phyloP scores from a whole-genome alignment of 2,797 vertebrate genomes.

The Myripristis murdjan region DNA sequence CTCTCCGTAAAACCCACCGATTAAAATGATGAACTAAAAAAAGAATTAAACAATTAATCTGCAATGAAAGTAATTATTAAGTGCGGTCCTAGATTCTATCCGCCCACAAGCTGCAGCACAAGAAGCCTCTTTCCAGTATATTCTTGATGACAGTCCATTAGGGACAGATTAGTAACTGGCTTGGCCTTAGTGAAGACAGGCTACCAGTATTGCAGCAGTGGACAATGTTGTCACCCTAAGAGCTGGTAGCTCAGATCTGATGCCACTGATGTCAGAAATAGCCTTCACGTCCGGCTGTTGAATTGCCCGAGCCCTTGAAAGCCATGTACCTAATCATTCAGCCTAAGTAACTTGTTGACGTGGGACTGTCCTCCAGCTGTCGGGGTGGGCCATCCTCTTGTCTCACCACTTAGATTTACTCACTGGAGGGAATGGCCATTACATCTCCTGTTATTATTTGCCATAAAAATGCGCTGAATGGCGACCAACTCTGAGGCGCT shows the following conservation, averaged over 20 bases:
- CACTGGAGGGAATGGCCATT: constrained; percentile 73
- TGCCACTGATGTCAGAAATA: constrained; percentile 32
- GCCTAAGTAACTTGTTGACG: constrained; percentile 81
- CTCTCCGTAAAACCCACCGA: too few species aligned
- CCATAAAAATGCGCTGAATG: constrained; percentile 81
- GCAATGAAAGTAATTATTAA: too few species aligned
- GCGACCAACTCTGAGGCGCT: constrained; percentile 72
- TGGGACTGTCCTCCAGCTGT: constrained; percentile 76
- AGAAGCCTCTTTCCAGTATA: too few species aligned
- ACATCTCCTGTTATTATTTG: constrained; percentile 85
- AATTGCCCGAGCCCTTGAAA: constrained; percentile 38
- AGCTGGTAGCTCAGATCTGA: constrained; percentile 41
- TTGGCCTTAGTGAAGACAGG: not conserved
- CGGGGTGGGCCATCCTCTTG: constrained; percentile 66
- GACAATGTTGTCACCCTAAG: constrained; percentile 33
- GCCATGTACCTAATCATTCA: constrained; percentile 67
- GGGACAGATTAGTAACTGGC: constrained; percentile 3
- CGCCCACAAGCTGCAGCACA: too few species aligned
- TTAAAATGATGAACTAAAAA: too few species aligned
- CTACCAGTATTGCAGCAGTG: constrained; percentile 41
- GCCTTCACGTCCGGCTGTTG: constrained; percentile 53
- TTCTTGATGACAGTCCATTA: too few species aligned
- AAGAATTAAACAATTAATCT: too few species aligned
- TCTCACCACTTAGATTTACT: constrained; percentile 79
- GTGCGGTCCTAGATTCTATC: too few species aligned